Percentiles rank a stretch among this genome's conserved stretches.
Evolutionary conservation across 2,888 invertebrate genomes (phyloP).

Genomic region (Noctua janthina): DNA sequence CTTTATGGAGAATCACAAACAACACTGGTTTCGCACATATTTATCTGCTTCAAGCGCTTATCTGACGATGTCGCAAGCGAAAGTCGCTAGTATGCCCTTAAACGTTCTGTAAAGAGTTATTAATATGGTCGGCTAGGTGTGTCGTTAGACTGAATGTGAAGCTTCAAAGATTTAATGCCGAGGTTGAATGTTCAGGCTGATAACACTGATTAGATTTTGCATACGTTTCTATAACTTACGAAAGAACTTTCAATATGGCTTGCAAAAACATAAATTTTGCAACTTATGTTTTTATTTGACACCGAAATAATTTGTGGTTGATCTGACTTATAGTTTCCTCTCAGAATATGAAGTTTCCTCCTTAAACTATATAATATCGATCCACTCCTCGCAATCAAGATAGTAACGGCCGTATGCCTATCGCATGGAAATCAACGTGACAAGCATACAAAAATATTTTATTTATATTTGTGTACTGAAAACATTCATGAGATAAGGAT

Average conservation of each 20-base stretch:
- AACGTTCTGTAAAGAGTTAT: slow-evolving; percentile 76
- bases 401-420: slow-evolving; percentile 11
- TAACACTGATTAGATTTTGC: slow-evolving; percentile 55
- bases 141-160: slow-evolving; percentile 59
- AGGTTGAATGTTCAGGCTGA: slow-evolving; percentile 36
- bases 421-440: slow-evolving; percentile 8
- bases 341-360: background rate
- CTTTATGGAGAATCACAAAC: slow-evolving; percentile 32
- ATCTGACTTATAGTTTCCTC: background rate
- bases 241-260: slow-evolving; percentile 7
- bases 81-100: slow-evolving; percentile 78
- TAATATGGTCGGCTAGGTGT: slow-evolving; percentile 75
- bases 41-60: slow-evolving; percentile 50
- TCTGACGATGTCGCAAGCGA: slow-evolving; percentile 69
- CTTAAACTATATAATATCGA: slow-evolving; percentile 1
- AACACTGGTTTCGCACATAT: slow-evolving; percentile 43
- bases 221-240: slow-evolving; percentile 26
- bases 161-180: slow-evolving; percentile 62
- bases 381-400: background rate
- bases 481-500: slow-evolving; percentile 78
- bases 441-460: slow-evolving; percentile 41
- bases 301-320: background rate
- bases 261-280: background rate
- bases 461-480: slow-evolving; percentile 46
- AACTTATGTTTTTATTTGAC: slow-evolving; percentile 12